These are phyloP conservation scores for Pandemis cinnamomeana DNA, from an alignment of 2,888 invertebrate species.

Conservation along the genomic window DNA sequence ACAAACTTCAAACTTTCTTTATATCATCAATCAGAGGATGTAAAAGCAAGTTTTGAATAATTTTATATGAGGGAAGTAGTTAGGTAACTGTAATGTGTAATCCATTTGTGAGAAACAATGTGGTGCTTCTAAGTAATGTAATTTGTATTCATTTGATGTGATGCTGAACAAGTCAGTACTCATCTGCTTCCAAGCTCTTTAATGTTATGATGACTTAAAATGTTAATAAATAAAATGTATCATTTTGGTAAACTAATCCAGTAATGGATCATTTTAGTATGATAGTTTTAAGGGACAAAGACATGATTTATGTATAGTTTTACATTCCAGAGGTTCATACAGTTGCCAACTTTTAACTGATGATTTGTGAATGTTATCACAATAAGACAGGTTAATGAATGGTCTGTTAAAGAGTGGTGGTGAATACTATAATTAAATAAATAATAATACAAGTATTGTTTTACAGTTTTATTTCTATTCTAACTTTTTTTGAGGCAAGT, in stretches of 20 bases:
- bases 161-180: not conserved
- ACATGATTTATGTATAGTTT: not conserved
- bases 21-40: not conserved
- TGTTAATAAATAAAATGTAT: too few relatives aligned
- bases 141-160: not conserved
- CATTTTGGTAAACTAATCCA: too few relatives aligned
- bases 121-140: not conserved
- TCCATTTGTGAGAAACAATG: not conserved
- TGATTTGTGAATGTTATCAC: not conserved
- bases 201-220: not conserved
- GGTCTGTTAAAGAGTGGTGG: not conserved
- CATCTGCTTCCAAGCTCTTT: not conserved
- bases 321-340: not conserved
- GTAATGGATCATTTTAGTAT: not conserved
- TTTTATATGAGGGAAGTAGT: not conserved
- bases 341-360: not conserved
- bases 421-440: not conserved
- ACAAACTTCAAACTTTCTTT: not conserved
- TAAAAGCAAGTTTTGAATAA: not conserved
- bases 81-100: not conserved
- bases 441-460: not conserved
- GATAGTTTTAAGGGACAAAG: not conserved
- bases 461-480: slow-evolving; percentile 35
- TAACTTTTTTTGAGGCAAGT: slow-evolving; percentile 36
- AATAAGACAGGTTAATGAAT: not conserved